Evolutionary conservation across 2,113 vertebrate species (phyloP), one percentile per base, ranked within the genome.

Genomic region (Chloroceryle aenea): DNA sequence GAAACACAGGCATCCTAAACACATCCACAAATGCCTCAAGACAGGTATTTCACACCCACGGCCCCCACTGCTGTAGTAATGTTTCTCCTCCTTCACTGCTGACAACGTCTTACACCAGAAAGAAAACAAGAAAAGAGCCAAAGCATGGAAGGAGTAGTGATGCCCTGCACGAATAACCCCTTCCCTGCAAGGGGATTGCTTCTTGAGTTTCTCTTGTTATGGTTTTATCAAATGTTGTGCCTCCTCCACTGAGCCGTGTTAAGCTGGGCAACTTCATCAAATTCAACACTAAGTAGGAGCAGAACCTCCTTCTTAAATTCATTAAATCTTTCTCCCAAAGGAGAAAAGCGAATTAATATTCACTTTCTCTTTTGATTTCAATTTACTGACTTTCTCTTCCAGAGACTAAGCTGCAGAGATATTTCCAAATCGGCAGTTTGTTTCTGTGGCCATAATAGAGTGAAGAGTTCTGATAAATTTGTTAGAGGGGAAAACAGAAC

Each of bases 231-330:
- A 87, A 79, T 10, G 58, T 30, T 58, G 42, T 0, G 0, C 67
- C 82, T 93, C 55, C 71, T 94, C 56, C 76, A 59, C 68, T 67
- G 62, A 93, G 69, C 63, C 0, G 0, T 52, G 94, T 25, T 83
- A 83, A 90, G 34, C 18, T 52, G 71, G 83, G 92, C 0, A 2
- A 80, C 68, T 85, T 90, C 82, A 81, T 82, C 40, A 85, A 48
- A 77, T 84, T 63, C 85, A 84, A 58, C 59, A 47, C 29, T 52
- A 85, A 87, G 82, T 7, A 96, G 90, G 78, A 91, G 78, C 87
- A 94, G 72, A 96, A 93, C 55, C 87, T 91, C 75, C 80, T 91
- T 86, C 90, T 88, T 73, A 86, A 94, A 81, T 75, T 87, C 34
- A 71, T 91, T 78, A 92, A 86, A 78, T 75, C 68, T 71, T 63